phyloP scores from a whole-genome alignment of 2,888 invertebrate species.

The Leptarthrus brevirostris region DNA sequence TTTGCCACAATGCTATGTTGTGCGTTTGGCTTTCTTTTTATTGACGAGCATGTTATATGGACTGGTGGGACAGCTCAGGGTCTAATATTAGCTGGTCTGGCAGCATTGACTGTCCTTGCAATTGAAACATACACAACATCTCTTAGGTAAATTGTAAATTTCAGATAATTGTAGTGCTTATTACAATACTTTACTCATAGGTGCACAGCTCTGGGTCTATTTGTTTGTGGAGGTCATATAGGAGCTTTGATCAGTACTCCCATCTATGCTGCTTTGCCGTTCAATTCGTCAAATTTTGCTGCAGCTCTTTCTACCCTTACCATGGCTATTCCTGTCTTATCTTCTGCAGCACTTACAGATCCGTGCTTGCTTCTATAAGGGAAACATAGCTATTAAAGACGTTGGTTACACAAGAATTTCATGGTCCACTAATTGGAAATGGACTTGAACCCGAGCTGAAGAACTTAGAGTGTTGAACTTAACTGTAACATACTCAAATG shows the following conservation, averaged over 20 bases:
- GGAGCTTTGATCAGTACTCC: constrained; percentile 54
- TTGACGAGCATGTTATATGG: constrained; percentile 56
- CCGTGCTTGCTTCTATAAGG: constrained; percentile 54
- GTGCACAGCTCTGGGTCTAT: constrained; percentile 56
- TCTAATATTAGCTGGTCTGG: constrained; percentile 55
- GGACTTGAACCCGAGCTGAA: too few species aligned
- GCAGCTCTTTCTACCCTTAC: constrained; percentile 54
- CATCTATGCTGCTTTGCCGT: constrained; percentile 54
- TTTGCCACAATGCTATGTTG: constrained; percentile 55
- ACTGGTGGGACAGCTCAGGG: constrained; percentile 57
- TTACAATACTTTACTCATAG: constrained; percentile 47
- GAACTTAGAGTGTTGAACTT: too few species aligned
- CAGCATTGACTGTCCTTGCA: constrained; percentile 55
- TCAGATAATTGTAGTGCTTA: too few species aligned
- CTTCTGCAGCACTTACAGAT: constrained; percentile 54
- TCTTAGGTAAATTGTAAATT: constrained; percentile 52
- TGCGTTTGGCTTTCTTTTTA: constrained; percentile 55
- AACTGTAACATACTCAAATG: too few species aligned
- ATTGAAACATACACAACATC: constrained; percentile 56
- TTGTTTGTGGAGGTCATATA: constrained; percentile 54
- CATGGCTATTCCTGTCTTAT: constrained; percentile 53
- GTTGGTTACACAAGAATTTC: too few species aligned
- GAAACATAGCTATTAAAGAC: too few species aligned
- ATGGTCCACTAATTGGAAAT: too few species aligned
- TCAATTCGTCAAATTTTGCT: constrained; percentile 54